Percentiles rank a stretch among this genome's conserved stretches.
Conservation (phyloP, 2,888 invertebrate genomes). For the Fissipunctia ypsillon region DNA sequence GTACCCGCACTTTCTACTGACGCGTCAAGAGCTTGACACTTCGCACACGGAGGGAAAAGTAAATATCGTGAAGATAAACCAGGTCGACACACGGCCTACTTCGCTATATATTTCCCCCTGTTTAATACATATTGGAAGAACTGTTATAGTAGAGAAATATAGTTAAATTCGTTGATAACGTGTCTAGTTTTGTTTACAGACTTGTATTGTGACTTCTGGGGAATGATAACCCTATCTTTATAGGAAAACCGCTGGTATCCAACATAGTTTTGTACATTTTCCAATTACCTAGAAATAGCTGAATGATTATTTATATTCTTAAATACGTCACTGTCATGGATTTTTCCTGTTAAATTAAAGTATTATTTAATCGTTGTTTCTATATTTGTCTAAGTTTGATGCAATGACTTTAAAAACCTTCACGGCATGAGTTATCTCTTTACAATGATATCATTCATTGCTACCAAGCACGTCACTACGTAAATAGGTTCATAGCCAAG, state of each 20-base stretch:
- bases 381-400: conserved; percentile 16
- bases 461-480: conserved; percentile 49
- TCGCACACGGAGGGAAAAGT: conserved; percentile 71
- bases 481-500: conserved; percentile 26
- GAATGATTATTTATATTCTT: background rate
- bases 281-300: background rate
- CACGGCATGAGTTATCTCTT: conserved; percentile 38
- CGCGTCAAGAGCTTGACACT: conserved; percentile 72
- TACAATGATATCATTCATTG: conserved; percentile 54
- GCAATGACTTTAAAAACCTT: conserved; percentile 34
- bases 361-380: conserved; percentile 5
- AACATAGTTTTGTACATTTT: background rate
- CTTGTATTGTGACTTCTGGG: background rate
- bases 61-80: conserved; percentile 78
- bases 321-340: background rate
- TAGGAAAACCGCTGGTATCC: background rate
- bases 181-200: conserved; percentile 1
- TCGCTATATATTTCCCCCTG: conserved; percentile 66
- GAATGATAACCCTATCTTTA: background rate
- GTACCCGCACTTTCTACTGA: conserved; percentile 62
- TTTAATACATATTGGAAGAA: conserved; percentile 29
- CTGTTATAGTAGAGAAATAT: conserved; percentile 1
- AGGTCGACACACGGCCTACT: conserved; percentile 81
- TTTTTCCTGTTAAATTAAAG: conserved; percentile 5
- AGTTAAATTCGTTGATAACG: background rate